Conservation (phyloP, 2,113 vertebrate species). For the Mustela nigripes region DNA sequence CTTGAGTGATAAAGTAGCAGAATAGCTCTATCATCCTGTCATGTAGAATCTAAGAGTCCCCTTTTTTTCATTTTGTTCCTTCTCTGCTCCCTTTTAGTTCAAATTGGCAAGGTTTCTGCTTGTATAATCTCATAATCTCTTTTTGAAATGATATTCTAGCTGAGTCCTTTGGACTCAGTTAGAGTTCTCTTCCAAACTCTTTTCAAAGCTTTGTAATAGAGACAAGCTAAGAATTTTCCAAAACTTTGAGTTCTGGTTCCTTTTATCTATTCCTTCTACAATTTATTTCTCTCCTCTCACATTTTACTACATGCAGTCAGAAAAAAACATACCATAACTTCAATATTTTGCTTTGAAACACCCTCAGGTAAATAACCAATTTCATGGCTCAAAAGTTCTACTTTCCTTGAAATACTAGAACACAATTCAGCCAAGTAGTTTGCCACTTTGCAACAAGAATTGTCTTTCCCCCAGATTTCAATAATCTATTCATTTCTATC, state of each 20-base stretch:
- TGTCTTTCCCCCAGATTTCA: not conserved
- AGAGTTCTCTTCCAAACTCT: not conserved
- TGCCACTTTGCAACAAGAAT: not conserved
- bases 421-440: not conserved
- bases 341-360: not conserved
- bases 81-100: not conserved
- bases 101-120: not conserved
- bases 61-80: not conserved
- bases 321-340: not conserved
- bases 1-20: not conserved
- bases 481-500: not conserved
- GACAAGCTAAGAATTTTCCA: not conserved
- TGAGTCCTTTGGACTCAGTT: not conserved
- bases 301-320: not conserved
- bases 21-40: not conserved
- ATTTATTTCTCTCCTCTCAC: not conserved
- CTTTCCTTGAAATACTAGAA: not conserved
- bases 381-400: not conserved
- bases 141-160: not conserved
- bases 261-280: not conserved
- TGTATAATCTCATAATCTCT: not conserved
- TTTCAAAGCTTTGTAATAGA: not conserved
- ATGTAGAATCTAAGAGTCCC: not conserved
- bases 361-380: not conserved
- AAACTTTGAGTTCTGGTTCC: conserved; percentile 13